Percentiles rank a stretch among this genome's conserved stretches.
Conservation (phyloP, 1,140 invertebrate species). For the Cydia fagiglandana region DNA sequence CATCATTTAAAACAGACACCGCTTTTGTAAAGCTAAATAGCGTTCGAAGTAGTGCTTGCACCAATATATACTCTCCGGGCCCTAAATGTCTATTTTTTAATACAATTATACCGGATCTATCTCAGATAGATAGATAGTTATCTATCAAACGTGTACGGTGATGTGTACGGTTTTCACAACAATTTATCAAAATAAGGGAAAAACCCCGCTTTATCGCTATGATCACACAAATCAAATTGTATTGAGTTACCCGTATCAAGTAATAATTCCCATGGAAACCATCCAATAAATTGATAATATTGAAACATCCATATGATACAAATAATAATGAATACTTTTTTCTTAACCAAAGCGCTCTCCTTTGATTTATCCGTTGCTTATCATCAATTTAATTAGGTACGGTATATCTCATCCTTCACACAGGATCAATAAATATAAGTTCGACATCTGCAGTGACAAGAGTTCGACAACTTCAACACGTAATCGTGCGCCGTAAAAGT, state of each 20-base stretch:
- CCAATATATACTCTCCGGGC: too few relatives aligned
- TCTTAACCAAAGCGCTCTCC: not conserved
- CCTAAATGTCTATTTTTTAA: too few relatives aligned
- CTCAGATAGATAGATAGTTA: too few relatives aligned
- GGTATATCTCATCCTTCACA: not conserved
- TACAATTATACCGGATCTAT: too few relatives aligned
- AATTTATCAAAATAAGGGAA: not conserved
- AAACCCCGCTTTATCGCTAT: not conserved
- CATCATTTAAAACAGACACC: too few relatives aligned
- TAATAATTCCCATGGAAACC: not conserved
- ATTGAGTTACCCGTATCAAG: not conserved
- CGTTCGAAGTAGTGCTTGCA: too few relatives aligned
- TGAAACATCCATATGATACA: not conserved
- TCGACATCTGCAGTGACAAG: not conserved
- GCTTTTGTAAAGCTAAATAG: too few relatives aligned
- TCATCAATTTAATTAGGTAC: not conserved
- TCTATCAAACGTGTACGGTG: not conserved
- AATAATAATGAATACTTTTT: not conserved
- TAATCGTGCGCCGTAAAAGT: not conserved
- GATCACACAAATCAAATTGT: not conserved
- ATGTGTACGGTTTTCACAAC: not conserved
- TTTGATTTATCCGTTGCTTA: not conserved
- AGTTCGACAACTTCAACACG: not conserved
- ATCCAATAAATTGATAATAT: not conserved
- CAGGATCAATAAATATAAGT: too few relatives aligned